Evolutionary conservation across 1,140 invertebrate species (phyloP), one percentile per base, ranked within the genome.

Genomic region (Drosophila athabasca): DNA sequence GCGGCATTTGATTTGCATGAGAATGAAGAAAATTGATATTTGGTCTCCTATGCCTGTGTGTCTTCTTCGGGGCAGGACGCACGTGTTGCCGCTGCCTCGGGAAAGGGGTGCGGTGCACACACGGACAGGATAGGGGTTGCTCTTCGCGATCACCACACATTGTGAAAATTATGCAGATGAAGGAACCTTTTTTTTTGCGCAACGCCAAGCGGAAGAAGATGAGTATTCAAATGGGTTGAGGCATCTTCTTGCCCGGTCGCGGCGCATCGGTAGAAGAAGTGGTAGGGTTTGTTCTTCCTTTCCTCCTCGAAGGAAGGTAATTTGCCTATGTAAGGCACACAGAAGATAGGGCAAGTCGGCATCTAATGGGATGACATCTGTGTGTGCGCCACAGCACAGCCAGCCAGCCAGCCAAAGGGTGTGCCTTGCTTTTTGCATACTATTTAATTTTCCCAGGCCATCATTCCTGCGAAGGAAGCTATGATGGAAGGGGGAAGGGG

Each of bases 121-220:
- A 31, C 31, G 26, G 5, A 26, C 26, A 6, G 24, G 35, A 48
- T 64, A 78, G 66, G 84, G 79, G 84, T 79, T 89, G 81, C 0
- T 73, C 49, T 6, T n/a, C 19, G 31, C 26, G 76, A 67, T 80
- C 68, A 67, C 64, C 65, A 43, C 82, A 76, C 57, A 81, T 87
- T 82, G 84, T 89, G 84, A 89, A 89, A 89, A 89, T 89, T 89
- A 89, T 89, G 84, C 84, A 89, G 73, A 87, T 87, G 77, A 88
- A 68, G 54, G 51, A 53, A 82, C 82, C 67, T 75, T 71, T 72
- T 35, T 64, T 82, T 64, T 82, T 79, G 62, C 72, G 62, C 67
- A 62, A 61, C 44, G 24, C 24, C 24, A 59, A 54, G 48, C 65
- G 53, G 79, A 82, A 59, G 72, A 80, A 71, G 64, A 89, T 89